These are phyloP conservation scores for Latrodectus geometricus DNA, from an alignment of 1,140 invertebrate species.

Conservation along the genomic window DNA sequence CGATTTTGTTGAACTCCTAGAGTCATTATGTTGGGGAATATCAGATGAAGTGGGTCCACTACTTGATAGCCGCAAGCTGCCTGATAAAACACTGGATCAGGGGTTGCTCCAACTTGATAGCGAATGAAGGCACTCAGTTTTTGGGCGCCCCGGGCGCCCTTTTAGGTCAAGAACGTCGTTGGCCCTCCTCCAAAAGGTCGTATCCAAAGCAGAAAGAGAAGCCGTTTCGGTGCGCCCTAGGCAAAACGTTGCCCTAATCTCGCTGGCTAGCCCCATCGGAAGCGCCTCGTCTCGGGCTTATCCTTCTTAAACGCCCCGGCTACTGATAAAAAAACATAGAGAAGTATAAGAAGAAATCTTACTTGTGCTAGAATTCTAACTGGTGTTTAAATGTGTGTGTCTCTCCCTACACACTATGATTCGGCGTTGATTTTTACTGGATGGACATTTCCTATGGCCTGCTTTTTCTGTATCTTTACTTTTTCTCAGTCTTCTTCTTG, in stretches of 20 bases:
- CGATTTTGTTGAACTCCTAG: slow-evolving; percentile 44
- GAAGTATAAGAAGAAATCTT: slow-evolving; percentile 16
- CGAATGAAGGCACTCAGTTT: slow-evolving; percentile 36
- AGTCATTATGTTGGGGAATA: slow-evolving; percentile 51
- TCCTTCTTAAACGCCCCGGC: slow-evolving; percentile 32
- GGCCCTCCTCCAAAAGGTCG: slow-evolving; percentile 53
- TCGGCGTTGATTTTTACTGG: too few relatives aligned
- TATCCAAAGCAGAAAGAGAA: slow-evolving; percentile 37
- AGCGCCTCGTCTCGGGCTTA: slow-evolving; percentile 41
- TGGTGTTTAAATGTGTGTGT: slow-evolving; percentile 40
- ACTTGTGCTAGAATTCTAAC: slow-evolving; percentile 35
- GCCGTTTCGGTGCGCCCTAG: slow-evolving; percentile 35
- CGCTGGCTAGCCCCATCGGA: slow-evolving; percentile 27
- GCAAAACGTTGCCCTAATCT: slow-evolving; percentile 40
- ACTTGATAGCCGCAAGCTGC: slow-evolving; percentile 24
- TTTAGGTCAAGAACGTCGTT: slow-evolving; percentile 53
- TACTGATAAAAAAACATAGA: slow-evolving; percentile 35
- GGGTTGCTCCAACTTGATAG: background rate
- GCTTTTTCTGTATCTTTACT: too few relatives aligned
- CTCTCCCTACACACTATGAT: too few relatives aligned
- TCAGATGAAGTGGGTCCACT: slow-evolving; percentile 15
- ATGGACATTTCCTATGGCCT: too few relatives aligned
- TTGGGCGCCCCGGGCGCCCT: slow-evolving; percentile 21
- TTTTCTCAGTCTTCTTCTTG: too few relatives aligned
- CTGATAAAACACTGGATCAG: slow-evolving; percentile 42